A percentile compares a stretch with the other conserved stretches of the same genome.
phyloP scores from a whole-genome alignment of 2,113 vertebrate species.

The Paramormyrops kingsleyae region DNA sequence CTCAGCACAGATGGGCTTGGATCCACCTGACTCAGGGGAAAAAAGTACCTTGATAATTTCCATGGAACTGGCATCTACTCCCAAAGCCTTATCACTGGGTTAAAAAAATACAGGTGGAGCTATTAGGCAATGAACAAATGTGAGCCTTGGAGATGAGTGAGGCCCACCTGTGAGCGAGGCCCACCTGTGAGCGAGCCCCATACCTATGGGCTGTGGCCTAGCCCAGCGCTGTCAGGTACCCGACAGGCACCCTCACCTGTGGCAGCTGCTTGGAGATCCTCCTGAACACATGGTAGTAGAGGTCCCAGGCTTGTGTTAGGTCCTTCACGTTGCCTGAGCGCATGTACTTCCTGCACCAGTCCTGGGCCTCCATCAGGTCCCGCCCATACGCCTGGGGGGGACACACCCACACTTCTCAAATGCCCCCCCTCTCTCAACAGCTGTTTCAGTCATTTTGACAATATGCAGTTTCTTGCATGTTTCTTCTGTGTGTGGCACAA shows the following conservation, averaged over 20 bases:
- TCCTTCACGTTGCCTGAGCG: conserved; percentile 97
- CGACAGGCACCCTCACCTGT: conserved; percentile 64
- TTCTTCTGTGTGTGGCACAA: neutral
- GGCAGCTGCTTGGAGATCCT: conserved; percentile 96
- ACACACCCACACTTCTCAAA: conserved; percentile 9
- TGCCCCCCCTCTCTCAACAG: neutral
- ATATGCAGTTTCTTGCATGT: neutral
- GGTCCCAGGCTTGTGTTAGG: conserved; percentile 96
- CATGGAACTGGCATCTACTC: neutral
- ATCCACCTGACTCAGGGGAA: neutral
- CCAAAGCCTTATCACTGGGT: neutral
- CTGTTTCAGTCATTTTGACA: neutral
- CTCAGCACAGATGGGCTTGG: neutral
- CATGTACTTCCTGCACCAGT: conserved; percentile 99
- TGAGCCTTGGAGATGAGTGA: neutral
- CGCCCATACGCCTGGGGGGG: conserved; percentile 83
- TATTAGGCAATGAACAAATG: neutral
- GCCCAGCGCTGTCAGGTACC: neutral
- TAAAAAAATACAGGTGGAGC: neutral
- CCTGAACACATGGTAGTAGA: conserved; percentile 96
- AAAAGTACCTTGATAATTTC: neutral
- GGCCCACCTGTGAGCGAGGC: neutral
- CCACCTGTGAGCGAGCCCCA: neutral
- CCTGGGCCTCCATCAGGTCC: conserved; percentile 97
- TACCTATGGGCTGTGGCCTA: too few relatives aligned